Conservation (phyloP, 2,888 invertebrate genomes). For the Brachyptera putata region DNA sequence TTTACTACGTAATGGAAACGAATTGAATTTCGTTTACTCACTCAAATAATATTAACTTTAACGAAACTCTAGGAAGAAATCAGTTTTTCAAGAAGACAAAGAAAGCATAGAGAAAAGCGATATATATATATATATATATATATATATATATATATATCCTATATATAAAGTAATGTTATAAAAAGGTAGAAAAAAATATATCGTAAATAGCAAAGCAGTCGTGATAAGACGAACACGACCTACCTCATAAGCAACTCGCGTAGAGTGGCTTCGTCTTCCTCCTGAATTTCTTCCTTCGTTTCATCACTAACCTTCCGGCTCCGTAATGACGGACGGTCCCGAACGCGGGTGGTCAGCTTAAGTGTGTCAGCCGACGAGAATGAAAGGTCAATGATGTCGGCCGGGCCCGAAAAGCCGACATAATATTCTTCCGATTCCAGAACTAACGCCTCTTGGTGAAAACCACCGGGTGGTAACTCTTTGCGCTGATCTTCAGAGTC, state of each 20-base stretch:
- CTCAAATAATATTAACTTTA: not conserved
- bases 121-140: no score
- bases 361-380: constrained; percentile 47
- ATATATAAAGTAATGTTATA: no score
- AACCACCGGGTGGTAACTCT: constrained; percentile 31
- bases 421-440: constrained; percentile 50
- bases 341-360: constrained; percentile 46
- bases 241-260: constrained; percentile 94
- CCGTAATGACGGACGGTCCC: constrained; percentile 36
- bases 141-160: no score
- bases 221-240: constrained; percentile 37
- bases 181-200: not conserved
- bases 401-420: constrained; percentile 45
- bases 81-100: not conserved
- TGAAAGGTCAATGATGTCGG: constrained; percentile 40
- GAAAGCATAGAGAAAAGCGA: not conserved
- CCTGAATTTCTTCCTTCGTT: constrained; percentile 71
- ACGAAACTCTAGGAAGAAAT: constrained; percentile 9
- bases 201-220: not conserved
- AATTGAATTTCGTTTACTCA: no score
- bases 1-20: no score
- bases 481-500: not conserved
- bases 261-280: constrained; percentile 85
- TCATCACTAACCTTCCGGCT: constrained; percentile 67
- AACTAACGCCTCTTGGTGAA: constrained; percentile 39